These are phyloP conservation scores for Melieria picta DNA, from an alignment of 2,888 invertebrate species.

Conservation along the genomic window DNA sequence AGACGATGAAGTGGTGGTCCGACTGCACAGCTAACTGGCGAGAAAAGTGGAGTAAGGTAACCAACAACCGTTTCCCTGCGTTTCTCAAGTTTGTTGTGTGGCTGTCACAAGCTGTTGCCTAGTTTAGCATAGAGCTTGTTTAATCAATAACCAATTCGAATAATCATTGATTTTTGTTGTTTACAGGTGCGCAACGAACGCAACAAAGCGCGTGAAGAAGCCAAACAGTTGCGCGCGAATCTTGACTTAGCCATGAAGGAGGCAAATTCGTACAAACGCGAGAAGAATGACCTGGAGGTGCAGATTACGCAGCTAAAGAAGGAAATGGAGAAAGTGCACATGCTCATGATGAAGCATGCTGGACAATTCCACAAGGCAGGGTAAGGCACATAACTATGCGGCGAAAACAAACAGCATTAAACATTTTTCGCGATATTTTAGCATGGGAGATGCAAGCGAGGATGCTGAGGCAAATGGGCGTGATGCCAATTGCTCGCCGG, in stretches of 20 bases:
- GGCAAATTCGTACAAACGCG: slow-evolving; percentile 76
- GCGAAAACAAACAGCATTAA: neutral
- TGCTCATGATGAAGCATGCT: slow-evolving; percentile 74
- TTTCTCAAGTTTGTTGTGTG: slow-evolving; percentile 14
- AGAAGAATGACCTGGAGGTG: slow-evolving; percentile 80
- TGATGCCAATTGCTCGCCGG: slow-evolving; percentile 65
- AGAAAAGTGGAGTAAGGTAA: slow-evolving; percentile 92
- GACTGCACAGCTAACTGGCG: slow-evolving; percentile 98
- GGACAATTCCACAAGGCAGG: slow-evolving; percentile 73
- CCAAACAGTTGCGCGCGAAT: slow-evolving; percentile 82
- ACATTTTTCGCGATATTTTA: slow-evolving; percentile 18
- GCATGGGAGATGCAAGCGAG: slow-evolving; percentile 57
- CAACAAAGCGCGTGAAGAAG: slow-evolving; percentile 91
- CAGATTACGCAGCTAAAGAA: slow-evolving; percentile 81
- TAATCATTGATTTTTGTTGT: neutral
- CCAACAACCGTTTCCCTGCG: slow-evolving; percentile 3
- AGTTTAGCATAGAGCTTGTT: slow-evolving; percentile 31
- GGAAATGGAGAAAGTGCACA: slow-evolving; percentile 83
- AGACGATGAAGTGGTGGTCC: slow-evolving; percentile 99
- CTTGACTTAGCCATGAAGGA: slow-evolving; percentile 83
- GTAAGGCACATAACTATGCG: slow-evolving; percentile 34
- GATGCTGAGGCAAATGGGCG: slow-evolving; percentile 64
- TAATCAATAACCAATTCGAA: slow-evolving; percentile 38
- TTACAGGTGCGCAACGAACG: slow-evolving; percentile 83
- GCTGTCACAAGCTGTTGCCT: neutral